A percentile compares a stretch with the other conserved stretches of the same genome.
Evolutionary conservation across 2,888 invertebrate genomes (phyloP).

Genomic region (Mythimna albipuncta): DNA sequence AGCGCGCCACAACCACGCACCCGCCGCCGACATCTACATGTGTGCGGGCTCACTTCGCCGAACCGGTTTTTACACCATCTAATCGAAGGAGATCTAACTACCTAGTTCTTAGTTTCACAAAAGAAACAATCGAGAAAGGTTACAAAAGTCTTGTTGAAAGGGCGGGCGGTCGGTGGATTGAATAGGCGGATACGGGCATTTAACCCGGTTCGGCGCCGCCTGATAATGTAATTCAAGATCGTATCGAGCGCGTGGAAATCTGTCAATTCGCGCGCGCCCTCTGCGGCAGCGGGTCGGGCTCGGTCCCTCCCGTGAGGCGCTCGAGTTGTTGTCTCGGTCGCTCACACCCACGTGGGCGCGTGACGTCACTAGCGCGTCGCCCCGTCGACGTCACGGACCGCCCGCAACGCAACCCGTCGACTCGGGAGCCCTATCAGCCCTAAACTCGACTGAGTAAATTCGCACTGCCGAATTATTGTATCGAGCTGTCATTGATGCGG

Average conservation of each 20-base stretch:
- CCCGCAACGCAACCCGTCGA: slow-evolving; percentile 68
- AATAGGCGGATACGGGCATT: slow-evolving; percentile 72
- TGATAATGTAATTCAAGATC: slow-evolving; percentile 85
- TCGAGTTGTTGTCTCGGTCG: slow-evolving; percentile 75
- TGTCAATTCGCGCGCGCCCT: slow-evolving; percentile 86
- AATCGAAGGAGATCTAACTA: slow-evolving; percentile 48
- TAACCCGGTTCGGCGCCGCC: slow-evolving; percentile 72
- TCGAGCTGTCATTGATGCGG: slow-evolving; percentile 30
- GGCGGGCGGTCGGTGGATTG: slow-evolving; percentile 57
- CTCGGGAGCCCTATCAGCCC: slow-evolving; percentile 66
- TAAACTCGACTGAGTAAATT: slow-evolving; percentile 42
- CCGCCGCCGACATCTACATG: slow-evolving; percentile 55
- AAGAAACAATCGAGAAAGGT: slow-evolving; percentile 61
- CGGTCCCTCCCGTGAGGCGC: slow-evolving; percentile 68
- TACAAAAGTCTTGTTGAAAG: slow-evolving; percentile 52
- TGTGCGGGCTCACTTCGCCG: slow-evolving; percentile 47
- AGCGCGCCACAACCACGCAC: slow-evolving; percentile 50
- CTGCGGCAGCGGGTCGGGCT: slow-evolving; percentile 68
- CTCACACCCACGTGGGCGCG: slow-evolving; percentile 86
- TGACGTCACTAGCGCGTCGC: slow-evolving; percentile 83
- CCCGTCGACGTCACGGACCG: slow-evolving; percentile 81
- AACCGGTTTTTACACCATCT: slow-evolving; percentile 64
- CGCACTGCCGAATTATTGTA: slow-evolving; percentile 18
- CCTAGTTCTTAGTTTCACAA: slow-evolving; percentile 37
- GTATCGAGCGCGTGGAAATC: slow-evolving; percentile 87